These are phyloP conservation scores for Akabosia matsudoensis DNA, from an alignment of 1,140 invertebrate species.

Conservation along the genomic window DNA sequence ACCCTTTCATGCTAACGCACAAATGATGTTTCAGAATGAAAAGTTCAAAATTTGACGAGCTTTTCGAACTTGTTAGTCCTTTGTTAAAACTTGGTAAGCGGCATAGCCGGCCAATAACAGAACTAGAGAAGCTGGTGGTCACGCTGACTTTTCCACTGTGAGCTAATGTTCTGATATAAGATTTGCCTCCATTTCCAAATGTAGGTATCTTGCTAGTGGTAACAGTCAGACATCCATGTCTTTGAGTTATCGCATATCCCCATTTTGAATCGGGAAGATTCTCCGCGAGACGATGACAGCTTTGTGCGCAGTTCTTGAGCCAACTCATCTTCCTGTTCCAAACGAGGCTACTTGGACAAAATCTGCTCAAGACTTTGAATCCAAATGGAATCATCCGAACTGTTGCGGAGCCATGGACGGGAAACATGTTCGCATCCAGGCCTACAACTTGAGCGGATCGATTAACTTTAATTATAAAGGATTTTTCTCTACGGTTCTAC, in stretches of 20 bases:
- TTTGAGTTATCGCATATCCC: constrained; percentile 18
- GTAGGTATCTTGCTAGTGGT: constrained; percentile 31
- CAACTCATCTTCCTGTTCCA: constrained; percentile 11
- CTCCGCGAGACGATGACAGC: constrained; percentile 15
- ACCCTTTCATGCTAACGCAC: neutral
- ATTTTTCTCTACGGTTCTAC: constrained; percentile 34
- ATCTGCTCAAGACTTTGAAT: constrained; percentile 31
- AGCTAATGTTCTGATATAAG: neutral
- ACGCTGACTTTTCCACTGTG: neutral
- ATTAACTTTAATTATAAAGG: constrained; percentile 44
- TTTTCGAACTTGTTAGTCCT: neutral
- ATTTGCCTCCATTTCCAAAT: neutral
- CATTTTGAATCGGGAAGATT: constrained; percentile 1
- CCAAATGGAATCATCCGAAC: constrained; percentile 46
- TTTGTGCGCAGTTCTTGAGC: neutral
- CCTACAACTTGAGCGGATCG: constrained; percentile 30
- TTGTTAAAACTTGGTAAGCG: neutral
- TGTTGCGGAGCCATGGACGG: constrained; percentile 47
- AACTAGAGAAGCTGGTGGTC: neutral
- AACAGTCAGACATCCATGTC: constrained; percentile 6
- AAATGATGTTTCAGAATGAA: neutral
- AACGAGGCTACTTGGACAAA: constrained; percentile 14
- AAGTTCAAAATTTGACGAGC: neutral
- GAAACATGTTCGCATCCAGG: constrained; percentile 44
- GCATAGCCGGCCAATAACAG: neutral